Evolutionary conservation across 2,797 vertebrate species (phyloP).

Genomic region (Urocyon cinereoargenteus): DNA sequence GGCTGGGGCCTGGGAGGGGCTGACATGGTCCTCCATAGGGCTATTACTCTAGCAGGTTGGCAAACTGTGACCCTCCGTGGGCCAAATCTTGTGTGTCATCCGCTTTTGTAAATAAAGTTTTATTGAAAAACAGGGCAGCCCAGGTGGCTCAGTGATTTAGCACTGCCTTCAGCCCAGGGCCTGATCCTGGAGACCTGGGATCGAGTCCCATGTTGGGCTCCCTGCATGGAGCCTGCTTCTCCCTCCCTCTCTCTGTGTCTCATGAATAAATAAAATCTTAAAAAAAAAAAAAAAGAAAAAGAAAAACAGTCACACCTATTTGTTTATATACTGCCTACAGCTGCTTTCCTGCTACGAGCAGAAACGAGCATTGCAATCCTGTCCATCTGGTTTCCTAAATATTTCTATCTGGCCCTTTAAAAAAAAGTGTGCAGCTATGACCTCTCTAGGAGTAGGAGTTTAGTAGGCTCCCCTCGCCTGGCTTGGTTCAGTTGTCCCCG

Average conservation of each 20-base stretch:
- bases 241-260: no score
- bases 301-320: background rate
- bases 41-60: background rate
- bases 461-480: background rate
- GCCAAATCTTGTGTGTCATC: background rate
- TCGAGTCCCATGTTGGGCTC: no score
- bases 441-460: background rate
- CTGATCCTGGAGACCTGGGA: no score
- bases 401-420: background rate
- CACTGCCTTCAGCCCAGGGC: no score
- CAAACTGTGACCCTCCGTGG: background rate
- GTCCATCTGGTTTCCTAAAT: background rate
- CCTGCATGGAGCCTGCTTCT: no score
- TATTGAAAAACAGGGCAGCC: background rate
- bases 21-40: rapidly evolving
- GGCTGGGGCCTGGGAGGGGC: background rate
- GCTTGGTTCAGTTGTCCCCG: no score
- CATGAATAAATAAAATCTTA: no score
- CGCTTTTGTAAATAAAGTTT: constrained; percentile 42
- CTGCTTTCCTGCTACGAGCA: background rate
- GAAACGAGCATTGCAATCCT: background rate
- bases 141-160: no score
- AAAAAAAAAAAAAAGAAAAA: background rate
- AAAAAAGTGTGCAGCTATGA: background rate
- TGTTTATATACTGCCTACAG: background rate